Evolutionary conservation across 35 echinoderm and acorn worm genomes (phyloP).

Genomic region (Amphiura filiformis): DNA sequence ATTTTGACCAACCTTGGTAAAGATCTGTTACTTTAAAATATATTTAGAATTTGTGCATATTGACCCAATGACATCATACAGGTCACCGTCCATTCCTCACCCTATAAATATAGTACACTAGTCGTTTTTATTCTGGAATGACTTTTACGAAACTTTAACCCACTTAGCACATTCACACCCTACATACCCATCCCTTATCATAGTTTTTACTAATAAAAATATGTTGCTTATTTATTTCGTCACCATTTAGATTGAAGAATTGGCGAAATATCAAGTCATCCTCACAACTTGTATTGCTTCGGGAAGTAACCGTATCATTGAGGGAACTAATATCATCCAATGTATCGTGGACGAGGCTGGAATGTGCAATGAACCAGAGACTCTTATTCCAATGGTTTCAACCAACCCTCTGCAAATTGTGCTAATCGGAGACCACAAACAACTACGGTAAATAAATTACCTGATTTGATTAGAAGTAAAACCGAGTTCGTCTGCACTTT

Average conservation of each 20-base stretch:
- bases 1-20: no score
- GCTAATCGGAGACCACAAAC: neutral
- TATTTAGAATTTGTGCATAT: no score
- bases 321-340: conserved; percentile 34
- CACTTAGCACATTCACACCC: no score
- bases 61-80: no score
- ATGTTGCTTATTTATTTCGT: neutral
- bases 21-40: no score
- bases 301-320: conserved; percentile 22
- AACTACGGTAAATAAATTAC: neutral
- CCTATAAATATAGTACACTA: no score
- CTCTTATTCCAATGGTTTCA: no score
- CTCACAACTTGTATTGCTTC: conserved; percentile 59
- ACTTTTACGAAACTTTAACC: no score
- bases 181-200: no score
- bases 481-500: neutral
- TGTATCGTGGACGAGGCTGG: conserved; percentile 85
- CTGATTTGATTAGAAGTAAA: neutral
- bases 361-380: neutral
- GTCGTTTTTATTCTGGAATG: no score
- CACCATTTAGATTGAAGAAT: conserved; percentile 23
- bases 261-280: conserved; percentile 51
- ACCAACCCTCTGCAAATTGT: neutral
- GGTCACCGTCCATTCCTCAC: no score
- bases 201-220: no score